Base-by-base conservation (phyloP, 2,113 vertebrate genomes). In the Calidris pugnax region DNA sequence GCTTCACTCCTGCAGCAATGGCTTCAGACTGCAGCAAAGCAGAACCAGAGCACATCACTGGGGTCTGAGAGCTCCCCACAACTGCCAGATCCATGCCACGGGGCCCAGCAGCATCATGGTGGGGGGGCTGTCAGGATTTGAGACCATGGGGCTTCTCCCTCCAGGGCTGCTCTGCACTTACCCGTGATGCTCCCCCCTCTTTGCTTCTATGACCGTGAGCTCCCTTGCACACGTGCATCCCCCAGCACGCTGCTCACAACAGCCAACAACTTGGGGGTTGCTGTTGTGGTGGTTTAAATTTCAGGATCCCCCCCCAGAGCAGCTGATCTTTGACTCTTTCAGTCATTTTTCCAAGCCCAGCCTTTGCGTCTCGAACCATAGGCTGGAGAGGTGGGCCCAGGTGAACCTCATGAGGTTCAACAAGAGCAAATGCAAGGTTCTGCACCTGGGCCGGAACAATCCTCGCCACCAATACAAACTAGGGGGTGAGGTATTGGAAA, bases 291-390 rank as follows among this genome's bases (percentile, higher is more conserved):
- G 4, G 19, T 33, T 69, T 30, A 41, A 32, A 12, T 17, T 18
- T 43, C 4, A 2, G 14, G 21, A n/a, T 85, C 39, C 6, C 12
- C 32, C 3, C 4, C 24, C 12, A 19, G 24, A 56, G 32, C 23
- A 33, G 6, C 24, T 55, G 33, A 0, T 10, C 14, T 56, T 43
- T 37, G 12, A 35, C 63, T 5, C 1, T 62, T 71, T 8, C 21
- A 30, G 17, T 10, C 12, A 4, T 1, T 57, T 78, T 78, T 26
- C 53, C 27, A 30, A 10, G 20, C 39, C 33, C 41, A 7, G 1
- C 5, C 51, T 23, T 59, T 3, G 11, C 7, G 0, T 48, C 48
- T 48, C 17, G 15, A 48, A 1, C 37, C n/a, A n/a, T n/a, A n/a
- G n/a, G n/a, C n/a, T n/a, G n/a, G n/a, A n/a, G n/a, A n/a, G n/a